Conservation (phyloP, 2,888 invertebrate genomes). For the Hemaris fuciformis region DNA sequence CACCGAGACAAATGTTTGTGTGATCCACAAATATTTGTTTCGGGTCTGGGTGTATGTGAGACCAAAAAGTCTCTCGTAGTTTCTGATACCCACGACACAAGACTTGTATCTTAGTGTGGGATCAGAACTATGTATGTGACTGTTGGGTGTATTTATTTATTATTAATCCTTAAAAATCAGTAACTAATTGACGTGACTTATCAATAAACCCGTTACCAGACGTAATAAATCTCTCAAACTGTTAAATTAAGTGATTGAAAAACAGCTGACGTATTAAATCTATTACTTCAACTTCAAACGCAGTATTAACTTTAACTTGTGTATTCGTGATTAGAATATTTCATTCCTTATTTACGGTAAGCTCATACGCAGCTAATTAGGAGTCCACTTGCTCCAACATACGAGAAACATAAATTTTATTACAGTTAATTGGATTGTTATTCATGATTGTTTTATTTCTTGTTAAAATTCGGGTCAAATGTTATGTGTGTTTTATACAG, state of each 20-base stretch:
- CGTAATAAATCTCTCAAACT: constrained; percentile 12
- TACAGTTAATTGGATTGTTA: background rate
- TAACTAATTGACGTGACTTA: background rate
- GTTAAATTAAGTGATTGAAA: constrained; percentile 34
- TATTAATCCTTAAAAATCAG: background rate
- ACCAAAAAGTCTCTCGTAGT: too few relatives aligned
- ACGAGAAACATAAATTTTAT: constrained; percentile 18
- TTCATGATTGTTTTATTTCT: background rate
- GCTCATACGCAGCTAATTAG: background rate
- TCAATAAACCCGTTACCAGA: background rate
- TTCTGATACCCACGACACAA: too few relatives aligned
- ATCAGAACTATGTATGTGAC: too few relatives aligned
- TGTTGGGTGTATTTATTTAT: too few relatives aligned
- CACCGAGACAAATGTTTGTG: too few relatives aligned
- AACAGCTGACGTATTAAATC: constrained; percentile 28
- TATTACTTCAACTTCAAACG: constrained; percentile 22
- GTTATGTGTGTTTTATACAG: background rate
- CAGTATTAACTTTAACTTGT: constrained; percentile 8
- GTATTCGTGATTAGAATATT: background rate
- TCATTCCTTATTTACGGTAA: background rate
- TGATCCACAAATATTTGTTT: too few relatives aligned
- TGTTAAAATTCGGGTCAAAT: background rate
- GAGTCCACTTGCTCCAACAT: background rate
- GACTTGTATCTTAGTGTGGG: too few relatives aligned
- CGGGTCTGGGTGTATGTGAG: too few relatives aligned